Percentiles rank a stretch among this genome's conserved stretches.
phyloP scores from a whole-genome alignment of 2,113 vertebrate genomes.

The Fregata magnificens region DNA sequence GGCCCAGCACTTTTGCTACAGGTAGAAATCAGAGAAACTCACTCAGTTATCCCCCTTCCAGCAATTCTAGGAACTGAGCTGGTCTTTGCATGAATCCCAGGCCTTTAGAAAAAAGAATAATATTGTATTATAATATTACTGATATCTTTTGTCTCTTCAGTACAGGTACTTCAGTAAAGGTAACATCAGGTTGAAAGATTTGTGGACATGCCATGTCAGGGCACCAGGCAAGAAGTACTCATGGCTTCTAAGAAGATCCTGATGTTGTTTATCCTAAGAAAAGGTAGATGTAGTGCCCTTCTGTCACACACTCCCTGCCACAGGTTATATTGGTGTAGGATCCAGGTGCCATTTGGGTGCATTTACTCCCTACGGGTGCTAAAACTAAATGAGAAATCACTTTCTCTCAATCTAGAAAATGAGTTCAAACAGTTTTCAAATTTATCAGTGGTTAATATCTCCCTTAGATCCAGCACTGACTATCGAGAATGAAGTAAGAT shows the following conservation, averaged over 20 bases:
- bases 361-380: neutral
- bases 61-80: neutral
- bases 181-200: neutral
- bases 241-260: neutral
- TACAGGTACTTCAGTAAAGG: neutral
- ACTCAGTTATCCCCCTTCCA: neutral
- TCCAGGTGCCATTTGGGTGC: neutral
- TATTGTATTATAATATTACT: neutral
- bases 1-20: neutral
- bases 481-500: neutral
- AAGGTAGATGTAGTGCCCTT: neutral
- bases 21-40: neutral
- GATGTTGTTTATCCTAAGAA: neutral
- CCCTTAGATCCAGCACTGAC: neutral
- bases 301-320: neutral
- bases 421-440: neutral
- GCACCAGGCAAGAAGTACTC: neutral
- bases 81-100: neutral
- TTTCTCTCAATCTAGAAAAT: neutral
- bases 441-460: neutral
- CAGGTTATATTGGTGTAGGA: neutral
- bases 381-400: neutral
- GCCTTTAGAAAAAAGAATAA: neutral
- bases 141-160: neutral
- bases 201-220: neutral